phyloP scores from a whole-genome alignment of 2,797 vertebrate genomes.

The Gadopsis bispinosus region DNA sequence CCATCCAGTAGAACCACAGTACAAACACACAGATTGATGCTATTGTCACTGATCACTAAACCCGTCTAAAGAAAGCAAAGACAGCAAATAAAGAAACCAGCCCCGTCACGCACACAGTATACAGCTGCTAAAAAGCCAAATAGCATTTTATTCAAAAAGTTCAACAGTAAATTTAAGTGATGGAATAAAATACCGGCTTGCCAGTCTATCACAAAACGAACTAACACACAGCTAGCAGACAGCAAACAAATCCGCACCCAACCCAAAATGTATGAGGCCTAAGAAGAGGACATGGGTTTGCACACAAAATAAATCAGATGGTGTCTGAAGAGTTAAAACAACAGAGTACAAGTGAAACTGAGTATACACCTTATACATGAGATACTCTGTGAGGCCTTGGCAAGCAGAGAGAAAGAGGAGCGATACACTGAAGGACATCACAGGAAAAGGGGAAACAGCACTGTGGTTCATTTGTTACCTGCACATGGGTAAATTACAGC shows the following conservation, averaged over 20 bases:
- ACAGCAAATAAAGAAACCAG: neutral
- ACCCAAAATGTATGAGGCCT: neutral
- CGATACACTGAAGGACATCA: slow-evolving; percentile 48
- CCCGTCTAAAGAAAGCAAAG: neutral
- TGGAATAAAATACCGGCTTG: neutral
- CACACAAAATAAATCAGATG: neutral
- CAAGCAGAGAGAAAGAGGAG: slow-evolving; percentile 2
- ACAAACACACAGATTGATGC: neutral
- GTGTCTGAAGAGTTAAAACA: neutral
- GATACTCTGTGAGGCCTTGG: neutral
- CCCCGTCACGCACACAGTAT: neutral
- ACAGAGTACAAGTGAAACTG: neutral
- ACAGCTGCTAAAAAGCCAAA: neutral
- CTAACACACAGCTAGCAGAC: neutral
- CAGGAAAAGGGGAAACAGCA: slow-evolving; percentile 35
- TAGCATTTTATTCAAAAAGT: neutral
- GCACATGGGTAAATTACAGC: slow-evolving; percentile 73
- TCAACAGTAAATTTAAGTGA: neutral
- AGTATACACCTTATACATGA: slow-evolving; percentile 19
- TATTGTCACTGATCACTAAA: neutral
- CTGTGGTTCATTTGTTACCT: slow-evolving; percentile 77
- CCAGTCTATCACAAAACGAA: neutral
- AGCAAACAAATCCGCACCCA: neutral
- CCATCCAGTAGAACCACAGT: neutral
- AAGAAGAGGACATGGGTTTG: neutral